phyloP scores from a whole-genome alignment of 1,140 invertebrate genomes.

The Papilio polyxenes region DNA sequence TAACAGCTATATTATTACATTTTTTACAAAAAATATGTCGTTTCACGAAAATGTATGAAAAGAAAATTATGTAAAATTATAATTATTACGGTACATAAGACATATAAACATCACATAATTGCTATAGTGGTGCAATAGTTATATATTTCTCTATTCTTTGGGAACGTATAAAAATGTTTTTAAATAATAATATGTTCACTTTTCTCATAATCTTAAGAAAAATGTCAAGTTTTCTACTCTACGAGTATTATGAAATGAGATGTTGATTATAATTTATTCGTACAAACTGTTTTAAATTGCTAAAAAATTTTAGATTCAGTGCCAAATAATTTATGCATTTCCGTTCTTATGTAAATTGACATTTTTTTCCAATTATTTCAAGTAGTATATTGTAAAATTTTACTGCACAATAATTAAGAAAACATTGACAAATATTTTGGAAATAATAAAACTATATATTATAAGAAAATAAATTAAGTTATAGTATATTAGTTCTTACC shows the following conservation, averaged over 20 bases:
- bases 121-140: no score
- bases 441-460: not conserved
- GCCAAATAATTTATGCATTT: constrained; percentile 1
- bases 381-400: no score
- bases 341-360: not conserved
- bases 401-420: not conserved
- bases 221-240: not conserved
- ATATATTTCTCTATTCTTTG: no score
- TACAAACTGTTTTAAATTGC: not conserved
- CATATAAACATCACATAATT: no score
- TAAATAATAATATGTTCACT: no score
- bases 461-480: not conserved
- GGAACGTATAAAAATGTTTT: no score
- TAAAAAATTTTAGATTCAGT: not conserved
- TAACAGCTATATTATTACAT: constrained; percentile 49
- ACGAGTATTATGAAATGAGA: not conserved
- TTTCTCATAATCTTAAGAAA: not conserved
- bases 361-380: not conserved
- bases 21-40: not conserved
- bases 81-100: no score
- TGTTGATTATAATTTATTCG: not conserved
- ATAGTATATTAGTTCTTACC: not conserved
- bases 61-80: no score
- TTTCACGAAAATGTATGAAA: not conserved
- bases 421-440: not conserved